Base-by-base conservation (phyloP, 1,140 invertebrate species). In the Helicoverpa zea region DNA sequence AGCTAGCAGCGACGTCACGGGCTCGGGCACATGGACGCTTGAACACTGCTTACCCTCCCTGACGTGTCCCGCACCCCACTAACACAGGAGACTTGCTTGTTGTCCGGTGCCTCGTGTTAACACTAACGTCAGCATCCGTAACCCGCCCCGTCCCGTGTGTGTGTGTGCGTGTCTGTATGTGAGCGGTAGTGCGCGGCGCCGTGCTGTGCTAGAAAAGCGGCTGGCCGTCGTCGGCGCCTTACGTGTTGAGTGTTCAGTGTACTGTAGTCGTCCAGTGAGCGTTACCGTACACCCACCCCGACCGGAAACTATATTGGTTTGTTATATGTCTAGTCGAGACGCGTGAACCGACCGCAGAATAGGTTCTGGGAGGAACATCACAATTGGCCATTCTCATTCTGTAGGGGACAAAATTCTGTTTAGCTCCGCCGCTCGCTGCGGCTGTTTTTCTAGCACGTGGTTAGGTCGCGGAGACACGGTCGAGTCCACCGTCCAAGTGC, bases 361-460 rank as follows among this genome's bases (percentile, higher is more conserved):
- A 94, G 93, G 93, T 94, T 94, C 93, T 94, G 93, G 90, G 93
- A 94, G 93, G 93, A 94, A 94, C 88, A 80, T 83, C 85, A 88
- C 89, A 91, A 94, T 94, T 94, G 93, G 93, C 93, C 93, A 94
- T 91, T 92, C 86, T 93, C 92, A 93, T 92, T 93, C 84, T 75
- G 85, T 93, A 94, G 92, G 91, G 74, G 59, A 84, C 93, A 94
- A 95, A 95, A 94, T 95, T 95, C 81, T 85, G 13, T 30, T 82
- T 80, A 83, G 87, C 13, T 68, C 64, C 84, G 81, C 81, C 81
- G 88, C 88, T 89, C 89, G 88, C 87, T 83, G 85, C 92, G 94
- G 95, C 95, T 95, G 95, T 96, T 96, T 95, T 96, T 96, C 95
- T 96, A 96, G 95, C 95, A 96, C 95, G 87, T 87, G 86, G 82